A percentile compares a stretch with the other conserved stretches of the same genome.
Evolutionary conservation across 2,797 vertebrate species (phyloP).

Genomic region (Forpus xanthops): DNA sequence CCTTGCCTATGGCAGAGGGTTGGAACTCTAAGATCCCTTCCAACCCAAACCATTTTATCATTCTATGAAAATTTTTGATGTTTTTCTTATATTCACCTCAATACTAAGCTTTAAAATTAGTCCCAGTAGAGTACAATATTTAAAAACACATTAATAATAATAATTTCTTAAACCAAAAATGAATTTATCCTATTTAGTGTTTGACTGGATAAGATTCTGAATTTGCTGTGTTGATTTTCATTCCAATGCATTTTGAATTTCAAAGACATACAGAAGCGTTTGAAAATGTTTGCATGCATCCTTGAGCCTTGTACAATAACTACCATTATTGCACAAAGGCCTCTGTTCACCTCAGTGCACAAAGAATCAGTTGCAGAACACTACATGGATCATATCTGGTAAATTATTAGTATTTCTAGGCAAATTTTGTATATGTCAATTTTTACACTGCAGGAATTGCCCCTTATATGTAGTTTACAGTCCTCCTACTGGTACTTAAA

Average conservation of each 20-base stretch:
- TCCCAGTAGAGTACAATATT: neutral
- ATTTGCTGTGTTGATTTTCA: neutral
- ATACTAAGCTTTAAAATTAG: neutral
- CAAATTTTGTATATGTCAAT: slow-evolving; percentile 18
- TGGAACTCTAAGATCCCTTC: neutral
- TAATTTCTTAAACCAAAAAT: neutral
- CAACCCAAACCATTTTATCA: neutral
- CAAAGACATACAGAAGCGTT: neutral
- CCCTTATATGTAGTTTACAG: neutral
- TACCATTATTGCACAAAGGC: neutral
- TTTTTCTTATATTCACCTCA: neutral
- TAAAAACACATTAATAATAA: neutral
- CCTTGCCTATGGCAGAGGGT: neutral
- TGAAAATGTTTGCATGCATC: neutral
- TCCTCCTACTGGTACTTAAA: neutral
- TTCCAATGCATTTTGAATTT: neutral
- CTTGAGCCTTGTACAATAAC: neutral
- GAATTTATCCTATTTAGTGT: neutral
- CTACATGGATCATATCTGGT: neutral
- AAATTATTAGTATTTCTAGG: slow-evolving; percentile 5
- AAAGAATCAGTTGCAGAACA: neutral
- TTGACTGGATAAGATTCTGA: neutral
- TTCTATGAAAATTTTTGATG: neutral
- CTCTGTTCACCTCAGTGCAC: neutral
- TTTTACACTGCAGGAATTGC: slow-evolving; percentile 15